A percentile compares a stretch with the other conserved stretches of the same genome.
Conservation (phyloP, 2,797 vertebrate genomes). For the Gouania willdenowi region DNA sequence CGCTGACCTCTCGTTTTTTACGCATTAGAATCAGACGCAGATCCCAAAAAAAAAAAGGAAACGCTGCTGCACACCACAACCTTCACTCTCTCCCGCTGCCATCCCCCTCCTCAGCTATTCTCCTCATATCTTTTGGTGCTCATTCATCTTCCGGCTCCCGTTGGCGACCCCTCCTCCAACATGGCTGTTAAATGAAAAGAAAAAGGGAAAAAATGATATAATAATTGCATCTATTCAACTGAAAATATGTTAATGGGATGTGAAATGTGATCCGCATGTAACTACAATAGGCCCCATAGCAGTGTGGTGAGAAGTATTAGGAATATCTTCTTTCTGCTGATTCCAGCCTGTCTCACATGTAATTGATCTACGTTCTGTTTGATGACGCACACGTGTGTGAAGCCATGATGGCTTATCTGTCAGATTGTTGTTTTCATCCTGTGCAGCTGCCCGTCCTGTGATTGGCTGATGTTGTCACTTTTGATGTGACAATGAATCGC, state of each 20-base stretch:
- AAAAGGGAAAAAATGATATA: constrained; percentile 12
- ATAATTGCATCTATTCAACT: constrained; percentile 4
- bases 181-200: constrained; percentile 30
- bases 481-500: constrained; percentile 31
- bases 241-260: constrained; percentile 4
- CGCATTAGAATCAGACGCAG: constrained; percentile 24
- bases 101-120: constrained; percentile 5
- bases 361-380: constrained; percentile 14
- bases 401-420: constrained; percentile 17
- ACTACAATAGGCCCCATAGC: too few relatives aligned
- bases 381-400: constrained; percentile 21
- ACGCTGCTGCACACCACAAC: not conserved
- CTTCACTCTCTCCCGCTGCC: not conserved
- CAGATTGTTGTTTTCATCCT: constrained; percentile 15
- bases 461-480: constrained; percentile 26
- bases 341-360: constrained; percentile 4
- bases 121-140: constrained; percentile 16
- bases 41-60: constrained; percentile 1
- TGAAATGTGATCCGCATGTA: too few relatives aligned
- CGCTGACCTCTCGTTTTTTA: constrained; percentile 18
- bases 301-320: constrained; percentile 16
- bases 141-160: constrained; percentile 39
- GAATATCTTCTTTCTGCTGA: not conserved
- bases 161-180: constrained; percentile 23
- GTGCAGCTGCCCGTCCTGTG: constrained; percentile 30